These are phyloP conservation scores for Esperia sulphurella DNA, from an alignment of 2,888 invertebrate species.

Conservation along the genomic window DNA sequence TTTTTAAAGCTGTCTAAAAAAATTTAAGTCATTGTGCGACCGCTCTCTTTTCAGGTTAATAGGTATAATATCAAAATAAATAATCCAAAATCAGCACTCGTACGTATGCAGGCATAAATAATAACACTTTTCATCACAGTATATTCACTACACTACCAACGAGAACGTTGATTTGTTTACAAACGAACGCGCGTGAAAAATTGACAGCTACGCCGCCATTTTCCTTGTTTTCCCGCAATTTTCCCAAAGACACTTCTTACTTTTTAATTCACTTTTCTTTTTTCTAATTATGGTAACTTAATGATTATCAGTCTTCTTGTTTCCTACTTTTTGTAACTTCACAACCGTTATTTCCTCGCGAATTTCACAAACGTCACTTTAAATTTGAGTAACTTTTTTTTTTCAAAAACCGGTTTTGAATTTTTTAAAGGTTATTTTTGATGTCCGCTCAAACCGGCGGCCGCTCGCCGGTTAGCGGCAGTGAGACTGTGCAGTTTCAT, in stretches of 20 bases:
- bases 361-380: background rate
- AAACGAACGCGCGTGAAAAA: constrained; percentile 19
- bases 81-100: no score
- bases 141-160: background rate
- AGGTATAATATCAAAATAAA: no score
- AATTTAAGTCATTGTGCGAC: no score
- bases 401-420: background rate
- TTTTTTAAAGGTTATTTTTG: constrained; percentile 13
- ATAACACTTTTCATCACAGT: background rate
- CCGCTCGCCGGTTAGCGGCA: constrained; percentile 15
- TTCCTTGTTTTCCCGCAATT: constrained; percentile 11
- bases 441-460: no score
- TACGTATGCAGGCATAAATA: no score
- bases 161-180: constrained; percentile 2
- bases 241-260: constrained; percentile 5
- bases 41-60: no score
- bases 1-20: no score
- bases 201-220: constrained; percentile 18
- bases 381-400: background rate
- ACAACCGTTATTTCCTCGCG: background rate
- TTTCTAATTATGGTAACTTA: background rate
- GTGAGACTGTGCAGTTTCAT: constrained; percentile 20
- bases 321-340: background rate
- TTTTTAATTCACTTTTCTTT: constrained; percentile 8
- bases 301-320: no score